phyloP scores from a whole-genome alignment of 2,888 invertebrate genomes.

The Lithophane socia region DNA sequence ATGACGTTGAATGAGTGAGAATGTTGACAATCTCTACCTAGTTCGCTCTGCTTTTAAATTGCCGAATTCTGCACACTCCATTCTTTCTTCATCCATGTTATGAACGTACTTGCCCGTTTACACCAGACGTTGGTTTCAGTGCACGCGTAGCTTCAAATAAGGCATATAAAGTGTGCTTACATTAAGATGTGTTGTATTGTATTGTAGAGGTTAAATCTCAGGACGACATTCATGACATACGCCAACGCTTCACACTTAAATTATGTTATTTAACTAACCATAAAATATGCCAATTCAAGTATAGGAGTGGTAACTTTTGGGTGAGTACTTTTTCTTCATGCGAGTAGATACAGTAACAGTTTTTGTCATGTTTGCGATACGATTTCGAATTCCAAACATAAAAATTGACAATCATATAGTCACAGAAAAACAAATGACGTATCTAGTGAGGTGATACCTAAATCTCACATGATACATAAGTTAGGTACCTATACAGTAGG shows the following conservation, averaged over 20 bases:
- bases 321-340: not conserved
- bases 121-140: constrained; percentile 30
- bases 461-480: constrained; percentile 42
- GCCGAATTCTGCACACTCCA: not conserved
- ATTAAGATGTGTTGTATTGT: constrained; percentile 23
- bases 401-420: constrained; percentile 5
- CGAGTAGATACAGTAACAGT: not conserved
- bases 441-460: constrained; percentile 25
- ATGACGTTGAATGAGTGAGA: too few species aligned
- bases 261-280: constrained; percentile 39
- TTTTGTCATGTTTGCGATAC: not conserved
- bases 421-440: constrained; percentile 29
- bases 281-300: constrained; percentile 19
- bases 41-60: not conserved
- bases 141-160: constrained; percentile 24
- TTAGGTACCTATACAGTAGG: not conserved
- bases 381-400: constrained; percentile 11
- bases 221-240: constrained; percentile 48
- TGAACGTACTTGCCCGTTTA: constrained; percentile 15
- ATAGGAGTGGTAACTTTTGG: too few species aligned
- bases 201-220: constrained; percentile 30
- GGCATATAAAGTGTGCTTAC: constrained; percentile 30
- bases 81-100: not conserved
- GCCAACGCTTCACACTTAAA: constrained; percentile 62
- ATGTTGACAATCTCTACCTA: not conserved